Conservation (phyloP, 2,113 vertebrate genomes). For the Prietella phreatophila region DNA sequence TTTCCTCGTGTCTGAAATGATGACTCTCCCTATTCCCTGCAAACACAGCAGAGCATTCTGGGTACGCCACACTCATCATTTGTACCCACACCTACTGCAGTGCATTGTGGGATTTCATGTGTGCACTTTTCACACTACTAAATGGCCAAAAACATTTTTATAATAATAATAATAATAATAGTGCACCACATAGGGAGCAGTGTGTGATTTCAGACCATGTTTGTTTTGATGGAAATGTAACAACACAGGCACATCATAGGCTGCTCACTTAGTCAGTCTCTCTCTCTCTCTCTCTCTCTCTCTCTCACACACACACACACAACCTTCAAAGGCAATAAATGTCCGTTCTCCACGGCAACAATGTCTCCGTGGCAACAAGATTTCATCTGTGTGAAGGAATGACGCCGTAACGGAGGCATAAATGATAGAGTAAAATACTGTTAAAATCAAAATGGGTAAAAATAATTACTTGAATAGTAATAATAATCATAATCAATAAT, state of each 20-base stretch:
- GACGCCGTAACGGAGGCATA: constrained; percentile 38
- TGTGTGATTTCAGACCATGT: neutral
- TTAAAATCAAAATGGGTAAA: constrained; percentile 47
- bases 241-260: constrained; percentile 70
- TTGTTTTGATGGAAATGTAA: constrained; percentile 71
- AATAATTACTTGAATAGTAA: constrained; percentile 49
- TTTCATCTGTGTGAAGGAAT: constrained; percentile 66
- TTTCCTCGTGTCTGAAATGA: neutral
- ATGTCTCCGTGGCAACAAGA: constrained; percentile 76
- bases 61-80: neutral
- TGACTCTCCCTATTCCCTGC: neutral
- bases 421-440: constrained; percentile 69
- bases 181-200: neutral
- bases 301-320: constrained; percentile 56
- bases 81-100: neutral
- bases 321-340: constrained; percentile 72
- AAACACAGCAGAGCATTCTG: constrained; percentile 15
- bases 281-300: constrained; percentile 37
- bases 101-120: constrained; percentile 22
- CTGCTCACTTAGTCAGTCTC: constrained; percentile 42
- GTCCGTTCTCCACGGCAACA: constrained; percentile 76
- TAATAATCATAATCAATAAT: constrained; percentile 46
- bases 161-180: neutral
- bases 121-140: neutral
- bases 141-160: neutral